Evolutionary conservation across 2,113 vertebrate genomes (phyloP).

Genomic region (Ceuthmochares aereus): DNA sequence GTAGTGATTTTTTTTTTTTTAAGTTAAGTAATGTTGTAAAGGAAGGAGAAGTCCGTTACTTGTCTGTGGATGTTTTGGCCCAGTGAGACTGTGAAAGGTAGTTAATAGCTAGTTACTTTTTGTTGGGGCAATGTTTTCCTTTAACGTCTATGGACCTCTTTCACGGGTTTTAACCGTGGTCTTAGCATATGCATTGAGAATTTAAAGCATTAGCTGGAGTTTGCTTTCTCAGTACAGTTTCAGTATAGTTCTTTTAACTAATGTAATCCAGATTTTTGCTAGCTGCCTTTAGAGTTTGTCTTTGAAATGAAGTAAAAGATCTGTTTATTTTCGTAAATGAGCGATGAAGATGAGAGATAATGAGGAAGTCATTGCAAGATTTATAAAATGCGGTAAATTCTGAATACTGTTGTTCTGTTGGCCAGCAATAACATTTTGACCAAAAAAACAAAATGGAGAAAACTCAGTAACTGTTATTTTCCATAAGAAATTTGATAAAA

Average conservation of each 20-base stretch:
- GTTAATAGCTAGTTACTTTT: neutral
- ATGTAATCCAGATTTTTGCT: neutral
- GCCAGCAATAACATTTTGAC: constrained; percentile 14
- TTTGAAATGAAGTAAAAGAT: neutral
- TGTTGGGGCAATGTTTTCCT: neutral
- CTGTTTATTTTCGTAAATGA: constrained; percentile 18
- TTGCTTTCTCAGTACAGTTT: neutral
- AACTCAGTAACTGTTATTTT: neutral
- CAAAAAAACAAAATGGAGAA: constrained; percentile 3
- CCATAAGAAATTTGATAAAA: neutral
- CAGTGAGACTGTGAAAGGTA: neutral
- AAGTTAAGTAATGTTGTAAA: neutral
- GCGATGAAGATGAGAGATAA: neutral
- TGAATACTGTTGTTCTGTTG: neutral
- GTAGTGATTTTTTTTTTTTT: neutral
- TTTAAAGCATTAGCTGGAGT: neutral
- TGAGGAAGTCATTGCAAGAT: neutral
- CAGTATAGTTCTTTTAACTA: neutral
- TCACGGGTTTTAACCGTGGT: neutral
- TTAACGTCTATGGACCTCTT: neutral
- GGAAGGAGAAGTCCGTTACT: neutral
- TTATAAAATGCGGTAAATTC: neutral
- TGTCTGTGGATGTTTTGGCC: neutral
- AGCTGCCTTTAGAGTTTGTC: neutral
- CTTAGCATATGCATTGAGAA: neutral